Evolutionary conservation across 64 coral and sea anemone species (phyloP).

Genomic region (Orbicella faveolata): DNA sequence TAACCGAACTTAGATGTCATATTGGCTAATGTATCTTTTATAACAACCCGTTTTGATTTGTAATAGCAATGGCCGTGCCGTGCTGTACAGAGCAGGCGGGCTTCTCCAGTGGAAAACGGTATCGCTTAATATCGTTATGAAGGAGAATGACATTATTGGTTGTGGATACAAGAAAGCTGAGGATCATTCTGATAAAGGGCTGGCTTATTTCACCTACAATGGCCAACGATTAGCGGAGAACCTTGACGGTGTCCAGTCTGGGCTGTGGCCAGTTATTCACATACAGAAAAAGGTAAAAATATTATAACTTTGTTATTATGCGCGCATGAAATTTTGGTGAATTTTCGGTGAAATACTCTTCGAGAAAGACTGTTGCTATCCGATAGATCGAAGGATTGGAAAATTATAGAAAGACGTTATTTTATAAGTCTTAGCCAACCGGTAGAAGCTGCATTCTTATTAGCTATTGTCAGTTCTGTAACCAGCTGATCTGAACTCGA

Average conservation of each 20-base stretch:
- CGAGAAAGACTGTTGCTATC: no score
- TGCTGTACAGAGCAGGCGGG: slow-evolving; percentile 83
- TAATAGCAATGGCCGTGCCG: slow-evolving; percentile 88
- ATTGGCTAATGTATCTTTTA: neutral
- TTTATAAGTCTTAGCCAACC: no score
- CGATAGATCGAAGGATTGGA: no score
- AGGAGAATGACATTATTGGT: slow-evolving; percentile 77
- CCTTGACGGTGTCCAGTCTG: slow-evolving; percentile 63
- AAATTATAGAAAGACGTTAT: no score
- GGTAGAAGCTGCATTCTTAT: no score
- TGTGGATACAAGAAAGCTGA: slow-evolving; percentile 81
- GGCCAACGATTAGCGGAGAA: slow-evolving; percentile 65
- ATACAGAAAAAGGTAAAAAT: slow-evolving; percentile 90
- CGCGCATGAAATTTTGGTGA: no score
- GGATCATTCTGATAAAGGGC: slow-evolving; percentile 37
- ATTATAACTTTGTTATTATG: neutral
- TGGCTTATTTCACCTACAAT: slow-evolving; percentile 90
- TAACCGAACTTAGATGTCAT: neutral
- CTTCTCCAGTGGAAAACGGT: slow-evolving; percentile 79
- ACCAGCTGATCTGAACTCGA: no score
- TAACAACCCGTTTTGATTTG: neutral
- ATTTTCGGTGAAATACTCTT: no score
- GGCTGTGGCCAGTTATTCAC: slow-evolving; percentile 91
- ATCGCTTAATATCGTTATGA: slow-evolving; percentile 64
- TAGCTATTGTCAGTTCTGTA: no score